phyloP scores from a whole-genome alignment of 2,113 vertebrate genomes.

The Ammodytes marinus region DNA sequence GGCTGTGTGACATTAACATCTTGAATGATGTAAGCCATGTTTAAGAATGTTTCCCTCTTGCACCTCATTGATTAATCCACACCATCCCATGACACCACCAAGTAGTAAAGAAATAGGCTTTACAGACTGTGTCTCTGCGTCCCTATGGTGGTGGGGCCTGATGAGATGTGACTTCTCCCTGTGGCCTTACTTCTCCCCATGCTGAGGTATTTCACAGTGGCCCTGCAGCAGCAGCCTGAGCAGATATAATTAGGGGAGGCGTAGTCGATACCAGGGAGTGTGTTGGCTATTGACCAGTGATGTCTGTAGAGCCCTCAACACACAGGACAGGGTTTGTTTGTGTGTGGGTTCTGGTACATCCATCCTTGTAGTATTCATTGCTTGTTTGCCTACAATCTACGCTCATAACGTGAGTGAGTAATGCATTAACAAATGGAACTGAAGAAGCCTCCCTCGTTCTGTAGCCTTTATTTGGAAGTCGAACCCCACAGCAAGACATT shows the following conservation, averaged over 20 bases:
- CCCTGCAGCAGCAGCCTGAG: slow-evolving; percentile 68
- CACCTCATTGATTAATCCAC: background rate
- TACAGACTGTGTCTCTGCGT: slow-evolving; percentile 36
- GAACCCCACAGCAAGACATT: slow-evolving; percentile 68
- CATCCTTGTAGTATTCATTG: slow-evolving; percentile 28
- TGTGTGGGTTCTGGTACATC: slow-evolving; percentile 30
- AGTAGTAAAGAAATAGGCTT: slow-evolving; percentile 27
- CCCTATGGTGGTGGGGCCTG: slow-evolving; percentile 40
- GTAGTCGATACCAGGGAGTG: slow-evolving; percentile 74
- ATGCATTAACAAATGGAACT: slow-evolving; percentile 26
- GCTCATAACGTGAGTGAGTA: background rate
- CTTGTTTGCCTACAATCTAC: slow-evolving; percentile 16
- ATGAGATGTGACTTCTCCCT: slow-evolving; percentile 57
- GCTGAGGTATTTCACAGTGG: slow-evolving; percentile 84
- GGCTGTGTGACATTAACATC: background rate
- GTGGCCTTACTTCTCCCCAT: slow-evolving; percentile 76
- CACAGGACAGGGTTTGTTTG: slow-evolving; percentile 3
- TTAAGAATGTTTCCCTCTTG: background rate
- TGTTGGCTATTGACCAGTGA: slow-evolving; percentile 70
- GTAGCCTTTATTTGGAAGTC: slow-evolving; percentile 36
- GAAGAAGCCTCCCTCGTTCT: slow-evolving; percentile 12
- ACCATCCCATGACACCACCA: background rate
- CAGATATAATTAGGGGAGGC: slow-evolving; percentile 80
- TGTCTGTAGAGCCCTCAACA: slow-evolving; percentile 41
- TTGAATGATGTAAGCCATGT: background rate